These are phyloP conservation scores for Calcarius ornatus DNA, from an alignment of 2,113 vertebrate genomes.

Conservation along the genomic window DNA sequence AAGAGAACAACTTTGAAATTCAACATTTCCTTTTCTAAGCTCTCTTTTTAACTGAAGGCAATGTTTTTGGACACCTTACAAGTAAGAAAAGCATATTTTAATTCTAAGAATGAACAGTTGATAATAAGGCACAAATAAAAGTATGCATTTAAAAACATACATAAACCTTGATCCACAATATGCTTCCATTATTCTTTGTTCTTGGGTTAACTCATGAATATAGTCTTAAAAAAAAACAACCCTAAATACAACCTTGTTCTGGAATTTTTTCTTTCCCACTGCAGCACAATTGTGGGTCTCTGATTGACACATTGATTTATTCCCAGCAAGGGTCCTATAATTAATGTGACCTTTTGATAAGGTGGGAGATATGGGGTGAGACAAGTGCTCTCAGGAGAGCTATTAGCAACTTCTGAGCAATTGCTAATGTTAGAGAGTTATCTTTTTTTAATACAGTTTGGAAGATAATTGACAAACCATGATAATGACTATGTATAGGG, in stretches of 20 bases:
- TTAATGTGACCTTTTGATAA: slow-evolving; percentile 79
- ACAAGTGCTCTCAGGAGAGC: slow-evolving; percentile 76
- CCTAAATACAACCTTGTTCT: slow-evolving; percentile 27
- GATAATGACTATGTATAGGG: slow-evolving; percentile 45
- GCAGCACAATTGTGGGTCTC: slow-evolving; percentile 45
- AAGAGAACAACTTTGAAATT: neutral
- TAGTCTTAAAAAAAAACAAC: neutral
- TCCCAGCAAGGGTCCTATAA: slow-evolving; percentile 73
- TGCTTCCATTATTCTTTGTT: neutral
- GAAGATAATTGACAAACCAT: slow-evolving; percentile 71
- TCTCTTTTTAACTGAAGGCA: neutral
- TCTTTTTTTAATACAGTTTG: slow-evolving; percentile 61
- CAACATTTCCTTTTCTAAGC: neutral
- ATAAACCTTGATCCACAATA: neutral
- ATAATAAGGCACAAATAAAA: neutral
- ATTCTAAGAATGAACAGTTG: neutral
- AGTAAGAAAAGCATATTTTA: neutral
- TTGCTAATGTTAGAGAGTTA: slow-evolving; percentile 70
- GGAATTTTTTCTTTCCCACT: slow-evolving; percentile 20
- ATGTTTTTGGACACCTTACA: neutral
- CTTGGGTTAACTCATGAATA: neutral
- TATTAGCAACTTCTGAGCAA: slow-evolving; percentile 76
- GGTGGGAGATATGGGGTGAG: slow-evolving; percentile 68
- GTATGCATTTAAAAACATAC: neutral
- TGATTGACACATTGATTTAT: slow-evolving; percentile 73